Evolutionary conservation across 64 coral and sea anemone genomes (phyloP).

Genomic region (Actinia tenebrosa): DNA sequence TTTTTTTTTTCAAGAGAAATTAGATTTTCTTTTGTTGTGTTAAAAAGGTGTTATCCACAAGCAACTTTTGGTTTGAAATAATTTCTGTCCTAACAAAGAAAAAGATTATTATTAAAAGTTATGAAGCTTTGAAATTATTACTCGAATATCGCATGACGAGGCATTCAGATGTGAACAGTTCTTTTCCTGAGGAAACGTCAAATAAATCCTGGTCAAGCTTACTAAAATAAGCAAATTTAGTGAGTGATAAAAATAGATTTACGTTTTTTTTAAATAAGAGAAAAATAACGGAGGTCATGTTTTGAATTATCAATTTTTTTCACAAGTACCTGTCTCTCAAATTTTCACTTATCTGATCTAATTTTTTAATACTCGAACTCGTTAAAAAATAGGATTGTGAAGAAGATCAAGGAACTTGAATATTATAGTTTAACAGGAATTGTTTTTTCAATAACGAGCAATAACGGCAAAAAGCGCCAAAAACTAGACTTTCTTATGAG

Average conservation of each 20-base stretch:
- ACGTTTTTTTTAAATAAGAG: too few relatives aligned
- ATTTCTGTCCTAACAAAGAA: neutral
- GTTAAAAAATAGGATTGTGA: neutral
- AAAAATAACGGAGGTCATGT: too few relatives aligned
- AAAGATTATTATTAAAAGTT: neutral
- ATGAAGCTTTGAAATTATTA: neutral
- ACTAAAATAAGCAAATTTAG: too few relatives aligned
- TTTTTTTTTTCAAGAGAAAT: neutral
- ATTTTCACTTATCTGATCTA: neutral
- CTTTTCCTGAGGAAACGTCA: too few relatives aligned
- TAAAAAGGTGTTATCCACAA: constrained; percentile 5
- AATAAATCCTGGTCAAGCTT: too few relatives aligned
- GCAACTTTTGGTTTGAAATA: neutral
- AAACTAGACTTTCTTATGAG: too few relatives aligned
- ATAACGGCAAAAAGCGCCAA: too few relatives aligned
- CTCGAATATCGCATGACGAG: neutral
- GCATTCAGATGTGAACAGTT: too few relatives aligned
- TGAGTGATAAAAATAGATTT: too few relatives aligned
- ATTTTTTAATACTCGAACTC: neutral
- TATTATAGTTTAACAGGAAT: neutral
- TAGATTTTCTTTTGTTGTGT: neutral
- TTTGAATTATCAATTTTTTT: neutral
- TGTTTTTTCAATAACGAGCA: too few relatives aligned
- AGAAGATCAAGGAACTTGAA: neutral
- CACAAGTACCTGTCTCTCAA: neutral